Percentiles rank a stretch among this genome's conserved stretches.
These are phyloP conservation scores for Mythimna ferrago DNA, from an alignment of 2,888 invertebrate genomes.

Conservation along the genomic window DNA sequence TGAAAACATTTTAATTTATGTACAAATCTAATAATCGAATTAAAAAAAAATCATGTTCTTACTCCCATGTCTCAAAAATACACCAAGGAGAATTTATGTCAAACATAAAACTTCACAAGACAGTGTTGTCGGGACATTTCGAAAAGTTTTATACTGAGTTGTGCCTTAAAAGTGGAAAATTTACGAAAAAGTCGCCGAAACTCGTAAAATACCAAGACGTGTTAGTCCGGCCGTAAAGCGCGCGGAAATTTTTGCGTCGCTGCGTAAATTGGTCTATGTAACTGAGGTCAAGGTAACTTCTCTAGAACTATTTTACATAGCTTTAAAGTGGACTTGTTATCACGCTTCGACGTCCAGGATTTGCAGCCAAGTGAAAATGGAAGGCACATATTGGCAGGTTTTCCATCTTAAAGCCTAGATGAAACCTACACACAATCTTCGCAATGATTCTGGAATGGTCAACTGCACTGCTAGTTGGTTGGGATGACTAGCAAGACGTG, in stretches of 20 bases:
- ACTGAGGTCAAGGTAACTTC: constrained; percentile 13
- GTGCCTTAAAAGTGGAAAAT: constrained; percentile 37
- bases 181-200: constrained; percentile 53
- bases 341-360: too few species aligned
- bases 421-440: too few species aligned
- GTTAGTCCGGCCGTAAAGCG: constrained; percentile 49
- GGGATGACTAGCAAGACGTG: too few species aligned
- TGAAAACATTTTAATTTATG: too few species aligned
- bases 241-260: constrained; percentile 39
- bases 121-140: constrained; percentile 49
- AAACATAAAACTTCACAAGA: constrained; percentile 37
- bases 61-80: background rate
- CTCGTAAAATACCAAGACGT: constrained; percentile 57
- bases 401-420: too few species aligned
- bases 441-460: too few species aligned
- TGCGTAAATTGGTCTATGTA: constrained; percentile 17
- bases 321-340: background rate
- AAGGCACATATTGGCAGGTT: too few species aligned
- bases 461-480: too few species aligned
- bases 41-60: too few species aligned
- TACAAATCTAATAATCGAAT: too few species aligned
- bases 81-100: constrained; percentile 4
- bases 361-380: background rate
- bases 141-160: constrained; percentile 55
- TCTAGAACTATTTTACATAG: background rate